Percentiles rank a stretch among this genome's conserved stretches.
These are phyloP conservation scores for Dasypus novemcinctus DNA, from an alignment of 2,113 vertebrate species.

Conservation along the genomic window DNA sequence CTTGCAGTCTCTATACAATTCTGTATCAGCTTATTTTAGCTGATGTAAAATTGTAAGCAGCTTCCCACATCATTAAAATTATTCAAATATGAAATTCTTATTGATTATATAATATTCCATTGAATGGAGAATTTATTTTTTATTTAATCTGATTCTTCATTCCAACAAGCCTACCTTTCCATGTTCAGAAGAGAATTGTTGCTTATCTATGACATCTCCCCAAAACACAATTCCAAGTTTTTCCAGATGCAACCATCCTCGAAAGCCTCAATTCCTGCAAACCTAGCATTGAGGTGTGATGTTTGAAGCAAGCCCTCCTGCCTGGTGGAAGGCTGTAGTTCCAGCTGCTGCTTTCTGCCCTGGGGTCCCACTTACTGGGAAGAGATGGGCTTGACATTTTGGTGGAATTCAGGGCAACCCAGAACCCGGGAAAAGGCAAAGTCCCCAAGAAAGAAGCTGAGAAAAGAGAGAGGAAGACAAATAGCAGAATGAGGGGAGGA, in stretches of 20 bases:
- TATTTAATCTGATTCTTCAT: neutral
- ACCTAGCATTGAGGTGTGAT: neutral
- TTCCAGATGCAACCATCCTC: neutral
- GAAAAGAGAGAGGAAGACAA: neutral
- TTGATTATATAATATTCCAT: neutral
- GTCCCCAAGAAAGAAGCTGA: neutral
- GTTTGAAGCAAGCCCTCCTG: neutral
- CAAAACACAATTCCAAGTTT: neutral
- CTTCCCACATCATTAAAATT: neutral
- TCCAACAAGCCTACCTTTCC: neutral
- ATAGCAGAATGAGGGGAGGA: neutral
- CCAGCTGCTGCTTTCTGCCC: conserved; percentile 31
- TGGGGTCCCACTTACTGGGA: neutral
- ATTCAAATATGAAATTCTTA: neutral
- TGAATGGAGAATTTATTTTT: neutral
- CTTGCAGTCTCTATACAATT: neutral
- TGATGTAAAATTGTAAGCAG: neutral
- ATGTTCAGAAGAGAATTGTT: neutral
- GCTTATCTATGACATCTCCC: neutral
- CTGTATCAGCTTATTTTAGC: neutral
- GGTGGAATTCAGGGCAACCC: neutral
- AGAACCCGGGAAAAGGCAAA: conserved; percentile 46
- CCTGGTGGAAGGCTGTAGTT: neutral
- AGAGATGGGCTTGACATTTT: conserved; percentile 41
- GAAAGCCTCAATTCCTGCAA: fast-evolving